Evolutionary conservation across 2,113 vertebrate species (phyloP).

Genomic region (Podilymbus podiceps): DNA sequence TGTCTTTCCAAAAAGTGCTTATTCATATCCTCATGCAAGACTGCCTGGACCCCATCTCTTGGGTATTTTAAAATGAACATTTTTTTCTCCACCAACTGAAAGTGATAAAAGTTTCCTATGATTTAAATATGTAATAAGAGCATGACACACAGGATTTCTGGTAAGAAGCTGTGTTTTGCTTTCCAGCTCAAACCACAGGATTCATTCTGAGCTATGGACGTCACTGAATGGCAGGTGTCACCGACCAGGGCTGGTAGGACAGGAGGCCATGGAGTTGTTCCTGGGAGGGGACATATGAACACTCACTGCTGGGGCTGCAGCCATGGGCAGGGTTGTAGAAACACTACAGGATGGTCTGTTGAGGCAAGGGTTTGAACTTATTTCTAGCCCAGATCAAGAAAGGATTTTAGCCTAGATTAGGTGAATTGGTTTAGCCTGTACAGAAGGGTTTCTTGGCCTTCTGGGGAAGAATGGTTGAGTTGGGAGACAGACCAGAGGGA

Average conservation of each 20-base stretch:
- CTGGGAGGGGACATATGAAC: background rate
- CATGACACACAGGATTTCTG: slow-evolving; percentile 15
- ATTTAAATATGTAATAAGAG: background rate
- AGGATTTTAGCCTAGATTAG: background rate
- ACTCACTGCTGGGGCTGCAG: background rate
- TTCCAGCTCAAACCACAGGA: background rate
- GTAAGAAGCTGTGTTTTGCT: slow-evolving; percentile 1
- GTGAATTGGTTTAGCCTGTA: background rate
- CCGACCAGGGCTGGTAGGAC: background rate
- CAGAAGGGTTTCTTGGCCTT: background rate
- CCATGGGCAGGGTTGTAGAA: background rate
- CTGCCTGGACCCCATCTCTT: background rate
- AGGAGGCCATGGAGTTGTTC: background rate
- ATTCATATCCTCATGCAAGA: background rate
- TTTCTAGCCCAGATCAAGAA: background rate
- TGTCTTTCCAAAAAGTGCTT: background rate
- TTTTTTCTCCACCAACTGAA: background rate
- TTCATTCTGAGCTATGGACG: background rate
- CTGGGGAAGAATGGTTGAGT: background rate
- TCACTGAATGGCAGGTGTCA: background rate
- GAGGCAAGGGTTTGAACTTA: background rate
- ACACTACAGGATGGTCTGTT: background rate
- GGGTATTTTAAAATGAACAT: background rate
- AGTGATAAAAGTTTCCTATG: background rate
- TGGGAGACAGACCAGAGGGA: accelerated